Evolutionary conservation across 2,888 invertebrate genomes (phyloP).

Genomic region (Aethes cnicana): DNA sequence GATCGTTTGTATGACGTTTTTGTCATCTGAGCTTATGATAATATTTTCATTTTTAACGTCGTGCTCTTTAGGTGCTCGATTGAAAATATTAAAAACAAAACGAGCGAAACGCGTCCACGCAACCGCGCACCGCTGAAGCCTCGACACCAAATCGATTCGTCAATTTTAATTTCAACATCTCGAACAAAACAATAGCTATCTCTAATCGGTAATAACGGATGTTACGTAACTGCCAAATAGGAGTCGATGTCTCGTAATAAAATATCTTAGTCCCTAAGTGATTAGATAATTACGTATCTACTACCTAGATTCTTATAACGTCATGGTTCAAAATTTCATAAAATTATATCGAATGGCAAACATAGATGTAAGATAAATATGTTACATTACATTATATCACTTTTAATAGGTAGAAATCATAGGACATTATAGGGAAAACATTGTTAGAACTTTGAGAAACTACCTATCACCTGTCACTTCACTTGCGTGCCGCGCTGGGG

Average conservation of each 20-base stretch:
- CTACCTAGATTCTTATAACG: conserved; percentile 40
- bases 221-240: conserved; percentile 80
- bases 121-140: neutral
- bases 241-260: conserved; percentile 66
- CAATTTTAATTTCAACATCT: conserved; percentile 63
- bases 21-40: conserved; percentile 47
- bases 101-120: conserved; percentile 32
- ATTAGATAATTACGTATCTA: conserved; percentile 49
- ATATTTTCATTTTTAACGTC: conserved; percentile 35
- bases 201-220: conserved; percentile 55
- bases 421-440: conserved; percentile 33
- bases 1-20: conserved; percentile 68
- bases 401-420: conserved; percentile 54
- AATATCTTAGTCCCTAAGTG: conserved; percentile 69
- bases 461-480: conserved; percentile 2
- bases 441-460: conserved; percentile 16
- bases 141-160: conserved; percentile 43
- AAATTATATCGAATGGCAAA: conserved; percentile 37
- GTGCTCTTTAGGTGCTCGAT: conserved; percentile 24
- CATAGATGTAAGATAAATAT: conserved; percentile 48
- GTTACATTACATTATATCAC: conserved; percentile 66
- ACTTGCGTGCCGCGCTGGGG: neutral
- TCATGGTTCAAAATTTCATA: conserved; percentile 53
- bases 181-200: conserved; percentile 38
- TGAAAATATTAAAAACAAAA: conserved; percentile 25